phyloP scores from a whole-genome alignment of 1,140 invertebrate genomes.

The Zaprionus lachaisei region DNA sequence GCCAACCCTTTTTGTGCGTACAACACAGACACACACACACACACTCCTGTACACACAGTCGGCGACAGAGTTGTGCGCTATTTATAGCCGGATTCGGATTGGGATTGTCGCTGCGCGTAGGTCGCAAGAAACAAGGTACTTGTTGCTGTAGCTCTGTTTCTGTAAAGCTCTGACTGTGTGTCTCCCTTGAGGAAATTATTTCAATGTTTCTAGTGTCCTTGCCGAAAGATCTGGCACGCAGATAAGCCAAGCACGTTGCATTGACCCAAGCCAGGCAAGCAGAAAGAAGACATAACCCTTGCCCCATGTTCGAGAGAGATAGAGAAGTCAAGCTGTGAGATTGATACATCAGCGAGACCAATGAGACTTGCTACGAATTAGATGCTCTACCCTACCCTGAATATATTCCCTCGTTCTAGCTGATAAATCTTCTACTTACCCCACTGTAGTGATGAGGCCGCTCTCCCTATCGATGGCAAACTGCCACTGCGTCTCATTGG shows the following conservation, averaged over 20 bases:
- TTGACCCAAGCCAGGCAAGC: slow-evolving; percentile 33
- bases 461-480: slow-evolving; percentile 97
- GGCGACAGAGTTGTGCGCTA: slow-evolving; percentile 17
- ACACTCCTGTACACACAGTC: neutral
- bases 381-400: neutral
- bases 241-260: slow-evolving; percentile 41
- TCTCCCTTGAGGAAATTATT: slow-evolving; percentile 48
- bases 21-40: slow-evolving; percentile 8
- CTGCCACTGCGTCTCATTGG: slow-evolving; percentile 94
- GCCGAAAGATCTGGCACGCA: slow-evolving; percentile 37
- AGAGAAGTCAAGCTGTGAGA: neutral
- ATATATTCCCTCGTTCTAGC: neutral
- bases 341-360: neutral
- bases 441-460: slow-evolving; percentile 95
- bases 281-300: neutral
- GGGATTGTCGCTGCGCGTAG: slow-evolving; percentile 53
- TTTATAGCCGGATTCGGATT: slow-evolving; percentile 37
- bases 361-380: too few relatives aligned
- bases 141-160: slow-evolving; percentile 20
- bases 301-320: neutral
- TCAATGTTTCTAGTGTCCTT: slow-evolving; percentile 55
- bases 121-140: slow-evolving; percentile 34
- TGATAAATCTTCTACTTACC: slow-evolving; percentile 88
- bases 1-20: slow-evolving; percentile 45
- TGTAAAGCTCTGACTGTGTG: slow-evolving; percentile 24